phyloP scores from a whole-genome alignment of 2,113 vertebrate species.

The Carassius auratus region DNA sequence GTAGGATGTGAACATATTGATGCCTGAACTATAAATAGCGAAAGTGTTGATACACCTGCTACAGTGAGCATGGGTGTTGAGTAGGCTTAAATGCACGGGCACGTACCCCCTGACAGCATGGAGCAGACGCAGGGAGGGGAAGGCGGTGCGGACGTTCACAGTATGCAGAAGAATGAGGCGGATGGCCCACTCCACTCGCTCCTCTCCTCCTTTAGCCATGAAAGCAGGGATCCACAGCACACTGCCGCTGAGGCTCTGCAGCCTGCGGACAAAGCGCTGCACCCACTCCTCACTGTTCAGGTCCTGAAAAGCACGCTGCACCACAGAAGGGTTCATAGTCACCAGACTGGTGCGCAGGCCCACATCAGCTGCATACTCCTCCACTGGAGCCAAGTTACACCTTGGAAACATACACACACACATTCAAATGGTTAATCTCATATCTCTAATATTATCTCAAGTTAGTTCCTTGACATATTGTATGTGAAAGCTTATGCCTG shows the following conservation, averaged over 20 bases:
- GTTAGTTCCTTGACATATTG: not conserved
- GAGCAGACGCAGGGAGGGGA: constrained; percentile 91
- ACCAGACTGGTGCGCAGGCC: constrained; percentile 88
- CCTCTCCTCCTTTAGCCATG: constrained; percentile 95
- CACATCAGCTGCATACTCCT: constrained; percentile 86
- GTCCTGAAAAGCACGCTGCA: constrained; percentile 93
- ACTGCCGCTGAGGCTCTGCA: constrained; percentile 85
- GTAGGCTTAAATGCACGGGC: not conserved
- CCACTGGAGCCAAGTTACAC: constrained; percentile 94
- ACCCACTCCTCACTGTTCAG: constrained; percentile 87
- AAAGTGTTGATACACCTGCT: constrained; percentile 32
- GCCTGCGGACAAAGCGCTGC: constrained; percentile 85
- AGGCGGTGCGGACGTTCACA: constrained; percentile 88
- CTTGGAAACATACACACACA: constrained; percentile 64
- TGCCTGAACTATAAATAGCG: constrained; percentile 64
- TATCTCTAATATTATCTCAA: not conserved
- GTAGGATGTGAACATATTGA: constrained; percentile 53
- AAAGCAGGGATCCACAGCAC: constrained; percentile 97
- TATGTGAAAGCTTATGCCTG: too few relatives aligned
- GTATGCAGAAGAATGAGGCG: constrained; percentile 88
- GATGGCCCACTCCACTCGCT: constrained; percentile 90
- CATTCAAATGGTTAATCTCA: not conserved
- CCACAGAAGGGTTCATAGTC: constrained; percentile 97
- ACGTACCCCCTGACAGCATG: constrained; percentile 95
- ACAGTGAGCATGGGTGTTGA: constrained; percentile 2